Evolutionary conservation across 2,888 invertebrate genomes (phyloP).

Genomic region (Rhopalosiphum nymphaeae): DNA sequence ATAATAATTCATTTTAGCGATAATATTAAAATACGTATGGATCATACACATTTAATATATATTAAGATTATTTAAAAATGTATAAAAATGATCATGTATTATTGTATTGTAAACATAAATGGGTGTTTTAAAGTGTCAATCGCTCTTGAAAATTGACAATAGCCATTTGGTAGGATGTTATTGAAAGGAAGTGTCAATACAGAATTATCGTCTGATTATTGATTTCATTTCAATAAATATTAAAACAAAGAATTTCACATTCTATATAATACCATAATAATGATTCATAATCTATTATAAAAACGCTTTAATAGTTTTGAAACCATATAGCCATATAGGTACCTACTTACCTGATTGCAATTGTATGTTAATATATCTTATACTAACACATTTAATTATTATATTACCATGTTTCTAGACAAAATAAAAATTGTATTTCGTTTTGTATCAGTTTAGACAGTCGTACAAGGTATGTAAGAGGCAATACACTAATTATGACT

Average conservation of each 20-base stretch:
- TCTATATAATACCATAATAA: neutral
- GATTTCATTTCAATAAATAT: neutral
- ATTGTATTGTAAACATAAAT: neutral
- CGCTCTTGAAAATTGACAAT: neutral
- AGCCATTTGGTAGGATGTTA: neutral
- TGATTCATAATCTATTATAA: neutral
- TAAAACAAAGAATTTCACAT: neutral
- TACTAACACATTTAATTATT: neutral
- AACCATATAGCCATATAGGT: neutral
- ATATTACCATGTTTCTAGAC: neutral
- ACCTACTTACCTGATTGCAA: neutral
- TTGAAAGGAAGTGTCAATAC: neutral
- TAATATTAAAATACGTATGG: neutral
- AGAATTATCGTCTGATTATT: neutral
- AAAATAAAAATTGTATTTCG: neutral
- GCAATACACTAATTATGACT: neutral
- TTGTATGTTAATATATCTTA: neutral
- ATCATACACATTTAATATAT: neutral
- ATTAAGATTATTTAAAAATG: neutral
- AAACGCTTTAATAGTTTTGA: neutral
- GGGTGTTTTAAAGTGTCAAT: neutral
- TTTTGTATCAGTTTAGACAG: neutral
- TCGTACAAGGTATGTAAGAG: neutral
- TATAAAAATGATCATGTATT: neutral
- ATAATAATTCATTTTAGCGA: neutral